Conservation (phyloP, 1,140 invertebrate species). For the Acromyrmex echinatior region DNA sequence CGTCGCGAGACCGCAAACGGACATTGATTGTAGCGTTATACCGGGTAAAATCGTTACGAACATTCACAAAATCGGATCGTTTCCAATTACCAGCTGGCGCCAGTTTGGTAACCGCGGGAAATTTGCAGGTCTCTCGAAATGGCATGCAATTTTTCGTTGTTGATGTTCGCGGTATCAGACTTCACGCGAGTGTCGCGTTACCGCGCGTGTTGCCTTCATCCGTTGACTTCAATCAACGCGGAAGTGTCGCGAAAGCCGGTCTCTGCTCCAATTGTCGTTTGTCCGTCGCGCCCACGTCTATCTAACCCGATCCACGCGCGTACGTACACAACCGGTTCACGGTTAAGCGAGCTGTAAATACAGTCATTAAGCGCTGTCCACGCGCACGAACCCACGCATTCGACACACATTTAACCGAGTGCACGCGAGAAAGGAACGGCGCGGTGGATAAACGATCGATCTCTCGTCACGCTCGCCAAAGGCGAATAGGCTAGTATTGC, state of each 20-base stretch:
- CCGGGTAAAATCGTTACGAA: not conserved
- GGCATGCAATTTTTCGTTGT: slow-evolving; percentile 30
- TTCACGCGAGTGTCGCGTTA: slow-evolving; percentile 11
- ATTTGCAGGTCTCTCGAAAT: slow-evolving; percentile 27
- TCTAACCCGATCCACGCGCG: slow-evolving; percentile 52
- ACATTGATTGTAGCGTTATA: not conserved
- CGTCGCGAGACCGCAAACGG: not conserved
- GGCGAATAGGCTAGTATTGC: slow-evolving; percentile 7
- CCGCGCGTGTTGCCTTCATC: slow-evolving; percentile 19
- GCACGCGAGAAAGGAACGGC: slow-evolving; percentile 38
- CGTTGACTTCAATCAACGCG: slow-evolving; percentile 68
- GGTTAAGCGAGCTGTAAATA: slow-evolving; percentile 66
- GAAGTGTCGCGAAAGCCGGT: slow-evolving; percentile 64
- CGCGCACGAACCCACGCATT: slow-evolving; percentile 30
- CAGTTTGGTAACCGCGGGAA: not conserved
- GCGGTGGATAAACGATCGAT: slow-evolving; percentile 49
- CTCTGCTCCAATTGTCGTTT: slow-evolving; percentile 62
- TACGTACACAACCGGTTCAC: slow-evolving; percentile 53
- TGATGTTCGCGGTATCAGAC: not conserved
- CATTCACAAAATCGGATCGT: slow-evolving; percentile 49
- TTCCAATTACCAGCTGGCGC: slow-evolving; percentile 41
- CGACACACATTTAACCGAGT: slow-evolving; percentile 29
- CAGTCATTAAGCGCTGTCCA: slow-evolving; percentile 54
- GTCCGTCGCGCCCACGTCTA: slow-evolving; percentile 61
- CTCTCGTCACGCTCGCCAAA: slow-evolving; percentile 7